phyloP scores from a whole-genome alignment of 2,888 invertebrate species.

The Callosobruchus maculatus region DNA sequence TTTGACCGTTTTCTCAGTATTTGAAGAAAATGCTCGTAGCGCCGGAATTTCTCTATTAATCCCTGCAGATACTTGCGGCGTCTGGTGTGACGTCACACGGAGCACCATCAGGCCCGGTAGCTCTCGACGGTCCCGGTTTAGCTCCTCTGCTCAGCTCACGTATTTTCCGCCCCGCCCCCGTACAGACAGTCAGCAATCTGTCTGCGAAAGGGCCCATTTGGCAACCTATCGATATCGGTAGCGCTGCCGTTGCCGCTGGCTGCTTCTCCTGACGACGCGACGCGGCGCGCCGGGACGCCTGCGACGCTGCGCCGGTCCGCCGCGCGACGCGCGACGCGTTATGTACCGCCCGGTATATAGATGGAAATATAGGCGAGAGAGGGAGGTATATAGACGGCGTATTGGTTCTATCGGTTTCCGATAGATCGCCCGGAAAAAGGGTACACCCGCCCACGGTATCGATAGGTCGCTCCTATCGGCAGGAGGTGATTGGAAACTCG shows the following conservation, averaged over 20 bases:
- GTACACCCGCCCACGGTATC: neutral
- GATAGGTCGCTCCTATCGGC: neutral
- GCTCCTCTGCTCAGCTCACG: no score
- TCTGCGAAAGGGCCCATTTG: neutral
- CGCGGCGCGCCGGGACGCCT: neutral
- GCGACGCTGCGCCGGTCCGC: neutral
- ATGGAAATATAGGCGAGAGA: neutral
- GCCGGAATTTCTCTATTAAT: no score
- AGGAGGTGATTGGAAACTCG: neutral
- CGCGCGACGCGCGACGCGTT: neutral
- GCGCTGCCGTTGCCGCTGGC: neutral
- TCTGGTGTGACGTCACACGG: no score
- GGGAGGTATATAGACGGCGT: constrained; percentile 6
- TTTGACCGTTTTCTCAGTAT: no score
- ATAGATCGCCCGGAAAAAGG: constrained; percentile 4
- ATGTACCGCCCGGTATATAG: neutral
- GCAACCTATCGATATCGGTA: neutral
- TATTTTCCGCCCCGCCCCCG: neutral
- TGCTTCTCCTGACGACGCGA: neutral
- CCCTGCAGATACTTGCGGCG: no score
- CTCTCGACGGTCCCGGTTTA: no score
- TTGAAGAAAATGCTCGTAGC: no score
- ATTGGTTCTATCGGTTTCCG: constrained; percentile 13
- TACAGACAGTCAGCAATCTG: neutral
- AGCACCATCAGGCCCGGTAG: no score